Evolutionary conservation across 2,113 vertebrate species (phyloP).

Genomic region (Morone chrysops): DNA sequence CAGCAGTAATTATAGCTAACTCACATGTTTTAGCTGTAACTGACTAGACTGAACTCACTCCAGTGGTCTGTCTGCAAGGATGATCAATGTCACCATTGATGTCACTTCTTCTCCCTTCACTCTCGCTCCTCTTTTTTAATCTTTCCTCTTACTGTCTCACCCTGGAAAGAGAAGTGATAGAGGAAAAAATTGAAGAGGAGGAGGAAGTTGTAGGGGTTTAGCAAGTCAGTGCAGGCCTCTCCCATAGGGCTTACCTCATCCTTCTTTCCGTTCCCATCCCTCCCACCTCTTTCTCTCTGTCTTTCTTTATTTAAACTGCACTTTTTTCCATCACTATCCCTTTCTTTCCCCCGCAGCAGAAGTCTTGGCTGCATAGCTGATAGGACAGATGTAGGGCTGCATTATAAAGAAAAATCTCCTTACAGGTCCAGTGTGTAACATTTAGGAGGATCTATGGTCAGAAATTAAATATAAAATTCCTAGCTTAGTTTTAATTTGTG

Average conservation of each 20-base stretch:
- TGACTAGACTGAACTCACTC: not conserved
- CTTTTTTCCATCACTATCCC: conserved; percentile 23
- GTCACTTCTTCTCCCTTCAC: conserved; percentile 28
- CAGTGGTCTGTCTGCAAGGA: not conserved
- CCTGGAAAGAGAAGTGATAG: conserved; percentile 48
- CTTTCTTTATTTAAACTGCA: conserved; percentile 58
- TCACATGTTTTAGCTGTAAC: not conserved
- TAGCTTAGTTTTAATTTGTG: too few species aligned
- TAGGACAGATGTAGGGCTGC: not conserved
- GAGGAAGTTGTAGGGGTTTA: conserved; percentile 49
- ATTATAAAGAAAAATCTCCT: too few species aligned
- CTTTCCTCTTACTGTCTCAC: conserved; percentile 17
- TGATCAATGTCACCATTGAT: conserved; percentile 38
- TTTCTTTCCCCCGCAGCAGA: conserved; percentile 8
- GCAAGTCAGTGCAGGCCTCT: conserved; percentile 45
- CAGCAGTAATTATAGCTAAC: not conserved
- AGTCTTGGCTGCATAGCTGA: conserved; percentile 1
- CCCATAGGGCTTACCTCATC: conserved; percentile 74
- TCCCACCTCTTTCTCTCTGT: conserved; percentile 54
- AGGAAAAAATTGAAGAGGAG: conserved; percentile 41
- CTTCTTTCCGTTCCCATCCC: conserved; percentile 73
- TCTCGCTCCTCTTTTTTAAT: conserved; percentile 18
- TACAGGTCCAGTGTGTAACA: too few species aligned
- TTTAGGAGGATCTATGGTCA: too few species aligned
- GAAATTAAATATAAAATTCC: too few species aligned